A percentile compares a stretch with the other conserved stretches of the same genome.
Conservation (phyloP, 2,113 vertebrate genomes). For the Onychorhynchus coronatus region DNA sequence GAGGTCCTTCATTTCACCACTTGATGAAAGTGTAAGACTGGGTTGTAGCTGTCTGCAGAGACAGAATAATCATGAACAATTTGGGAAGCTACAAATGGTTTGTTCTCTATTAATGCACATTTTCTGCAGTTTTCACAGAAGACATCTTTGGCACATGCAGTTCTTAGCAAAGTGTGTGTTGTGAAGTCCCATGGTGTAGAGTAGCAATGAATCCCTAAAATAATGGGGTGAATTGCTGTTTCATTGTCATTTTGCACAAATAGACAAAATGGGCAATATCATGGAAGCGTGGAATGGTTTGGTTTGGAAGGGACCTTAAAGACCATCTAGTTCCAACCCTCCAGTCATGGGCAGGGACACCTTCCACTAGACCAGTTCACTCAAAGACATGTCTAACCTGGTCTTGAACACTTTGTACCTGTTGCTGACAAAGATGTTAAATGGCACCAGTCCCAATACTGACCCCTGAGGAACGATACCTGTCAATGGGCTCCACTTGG, state of each 20-base stretch:
- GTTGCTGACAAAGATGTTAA: not conserved
- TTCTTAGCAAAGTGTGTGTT: not conserved
- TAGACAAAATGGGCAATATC: not conserved
- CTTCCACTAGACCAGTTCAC: not conserved
- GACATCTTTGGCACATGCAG: not conserved
- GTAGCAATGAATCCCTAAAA: not conserved
- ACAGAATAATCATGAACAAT: not conserved
- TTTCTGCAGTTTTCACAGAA: not conserved
- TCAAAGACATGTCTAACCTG: not conserved
- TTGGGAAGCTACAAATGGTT: not conserved
- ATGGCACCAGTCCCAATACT: not conserved
- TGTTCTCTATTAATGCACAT: not conserved
- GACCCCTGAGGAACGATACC: not conserved
- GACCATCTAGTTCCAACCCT: not conserved
- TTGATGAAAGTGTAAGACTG: not conserved
- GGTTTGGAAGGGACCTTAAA: not conserved
- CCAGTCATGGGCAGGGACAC: not conserved
- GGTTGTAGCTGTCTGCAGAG: not conserved
- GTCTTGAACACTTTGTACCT: not conserved
- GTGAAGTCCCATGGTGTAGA: not conserved
- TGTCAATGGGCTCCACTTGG: not conserved
- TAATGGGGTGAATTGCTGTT: rapidly evolving
- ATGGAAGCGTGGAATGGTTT: not conserved
- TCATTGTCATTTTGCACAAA: not conserved
- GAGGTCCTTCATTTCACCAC: not conserved